These are phyloP conservation scores for Parazoanthus swiftii DNA, from an alignment of 92 coral and sea anemone genomes.

Conservation along the genomic window DNA sequence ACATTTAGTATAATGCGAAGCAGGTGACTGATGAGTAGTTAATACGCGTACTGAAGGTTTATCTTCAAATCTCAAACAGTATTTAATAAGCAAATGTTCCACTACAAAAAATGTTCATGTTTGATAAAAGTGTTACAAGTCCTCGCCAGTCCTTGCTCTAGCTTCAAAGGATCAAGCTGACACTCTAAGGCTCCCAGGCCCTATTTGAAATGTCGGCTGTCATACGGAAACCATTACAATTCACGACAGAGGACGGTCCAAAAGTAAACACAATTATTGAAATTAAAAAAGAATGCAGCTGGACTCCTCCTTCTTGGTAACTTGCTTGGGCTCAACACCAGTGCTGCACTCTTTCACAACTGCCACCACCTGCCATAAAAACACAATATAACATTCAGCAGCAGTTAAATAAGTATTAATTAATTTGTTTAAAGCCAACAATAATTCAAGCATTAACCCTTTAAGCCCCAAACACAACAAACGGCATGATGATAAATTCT, in stretches of 20 bases:
- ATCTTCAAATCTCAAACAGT: too few species aligned
- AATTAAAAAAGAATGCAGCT: conserved; percentile 53
- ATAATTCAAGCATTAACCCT: too few species aligned
- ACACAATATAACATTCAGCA: neutral
- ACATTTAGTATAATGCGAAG: too few species aligned
- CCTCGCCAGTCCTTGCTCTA: conserved; percentile 21
- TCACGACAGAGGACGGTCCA: neutral
- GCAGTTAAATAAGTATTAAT: too few species aligned
- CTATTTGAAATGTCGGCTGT: conserved; percentile 49
- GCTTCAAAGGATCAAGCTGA: conserved; percentile 51
- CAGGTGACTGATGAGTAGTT: too few species aligned
- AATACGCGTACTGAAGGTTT: too few species aligned
- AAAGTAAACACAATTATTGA: conserved; percentile 18
- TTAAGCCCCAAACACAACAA: too few species aligned
- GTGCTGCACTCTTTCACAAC: conserved; percentile 60
- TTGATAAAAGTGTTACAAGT: neutral
- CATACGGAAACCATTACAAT: conserved; percentile 45
- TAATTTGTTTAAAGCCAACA: neutral
- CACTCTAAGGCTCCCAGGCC: conserved; percentile 26
- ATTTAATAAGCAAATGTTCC: neutral
- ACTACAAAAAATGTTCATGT: neutral
- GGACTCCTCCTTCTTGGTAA: conserved; percentile 42
- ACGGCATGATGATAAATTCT: too few species aligned
- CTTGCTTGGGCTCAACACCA: conserved; percentile 56
- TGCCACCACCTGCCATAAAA: conserved; percentile 45